A percentile compares a stretch with the other conserved stretches of the same genome.
phyloP scores from a whole-genome alignment of 2,113 vertebrate genomes.

The Ivindomyrus marchei region DNA sequence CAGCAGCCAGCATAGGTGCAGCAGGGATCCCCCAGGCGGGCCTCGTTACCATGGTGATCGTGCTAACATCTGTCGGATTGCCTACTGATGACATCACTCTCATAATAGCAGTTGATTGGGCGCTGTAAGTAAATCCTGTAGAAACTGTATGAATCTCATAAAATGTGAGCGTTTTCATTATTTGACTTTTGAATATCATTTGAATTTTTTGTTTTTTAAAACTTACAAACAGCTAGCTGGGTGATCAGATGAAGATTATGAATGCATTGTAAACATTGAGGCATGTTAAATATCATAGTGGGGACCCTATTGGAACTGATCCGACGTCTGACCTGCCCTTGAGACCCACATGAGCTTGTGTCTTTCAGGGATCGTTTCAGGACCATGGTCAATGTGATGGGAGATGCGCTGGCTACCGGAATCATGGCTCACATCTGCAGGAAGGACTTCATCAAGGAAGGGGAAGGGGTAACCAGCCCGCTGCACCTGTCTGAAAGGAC shows the following conservation, averaged over 20 bases:
- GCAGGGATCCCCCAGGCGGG: constrained; percentile 93
- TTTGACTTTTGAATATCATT: not conserved
- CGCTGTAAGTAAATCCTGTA: constrained; percentile 71
- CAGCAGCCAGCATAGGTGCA: constrained; percentile 93
- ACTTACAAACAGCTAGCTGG: not conserved
- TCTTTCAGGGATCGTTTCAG: constrained; percentile 84
- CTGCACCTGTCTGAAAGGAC: not conserved
- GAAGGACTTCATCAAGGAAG: constrained; percentile 86
- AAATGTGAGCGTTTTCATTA: not conserved
- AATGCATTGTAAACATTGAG: not conserved
- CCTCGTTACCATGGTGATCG: constrained; percentile 97
- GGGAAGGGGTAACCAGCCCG: constrained; percentile 66
- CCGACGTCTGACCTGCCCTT: not conserved
- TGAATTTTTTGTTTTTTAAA: not conserved
- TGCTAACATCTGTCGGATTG: constrained; percentile 90
- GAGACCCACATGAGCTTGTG: constrained; percentile 15
- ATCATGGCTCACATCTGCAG: constrained; percentile 97
- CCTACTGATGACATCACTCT: constrained; percentile 94
- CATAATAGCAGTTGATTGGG: constrained; percentile 94
- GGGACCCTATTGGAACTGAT: not conserved
- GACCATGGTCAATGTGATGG: constrained; percentile 96
- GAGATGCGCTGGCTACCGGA: constrained; percentile 85
- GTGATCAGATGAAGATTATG: not conserved
- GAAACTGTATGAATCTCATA: not conserved
- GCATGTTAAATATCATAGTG: not conserved